phyloP scores from a whole-genome alignment of 2,888 invertebrate species.

The Catocala sponsa region DNA sequence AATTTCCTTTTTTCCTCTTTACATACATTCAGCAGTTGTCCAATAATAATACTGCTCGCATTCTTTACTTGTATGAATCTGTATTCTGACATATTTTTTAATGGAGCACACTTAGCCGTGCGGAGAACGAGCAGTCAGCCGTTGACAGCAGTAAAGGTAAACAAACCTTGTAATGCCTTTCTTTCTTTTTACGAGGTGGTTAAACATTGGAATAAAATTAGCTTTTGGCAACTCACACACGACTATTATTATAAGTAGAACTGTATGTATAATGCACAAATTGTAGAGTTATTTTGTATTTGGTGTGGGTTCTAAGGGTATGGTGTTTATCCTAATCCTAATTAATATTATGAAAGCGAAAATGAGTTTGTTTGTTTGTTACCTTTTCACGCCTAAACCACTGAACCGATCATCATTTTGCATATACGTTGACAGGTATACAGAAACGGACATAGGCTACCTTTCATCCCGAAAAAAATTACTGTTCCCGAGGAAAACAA shows the following conservation, averaged over 20 bases:
- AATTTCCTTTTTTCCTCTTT: background rate
- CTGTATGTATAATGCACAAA: conserved; percentile 9
- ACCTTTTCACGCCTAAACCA: too few species aligned
- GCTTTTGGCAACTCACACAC: conserved; percentile 34
- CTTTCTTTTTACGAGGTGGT: conserved; percentile 27
- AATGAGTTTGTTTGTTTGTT: too few species aligned
- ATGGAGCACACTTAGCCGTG: conserved; percentile 49
- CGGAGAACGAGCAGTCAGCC: conserved; percentile 59
- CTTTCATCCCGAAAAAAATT: too few species aligned
- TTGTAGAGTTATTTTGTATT: conserved; percentile 20
- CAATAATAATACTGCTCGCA: background rate
- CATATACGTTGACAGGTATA: too few species aligned
- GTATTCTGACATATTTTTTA: too few species aligned
- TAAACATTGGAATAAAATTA: conserved; percentile 21
- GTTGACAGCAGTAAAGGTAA: conserved; percentile 70
- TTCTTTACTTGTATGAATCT: background rate
- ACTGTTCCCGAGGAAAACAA: too few species aligned
- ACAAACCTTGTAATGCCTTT: conserved; percentile 39
- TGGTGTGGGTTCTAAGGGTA: conserved; percentile 7
- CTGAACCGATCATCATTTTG: too few species aligned
- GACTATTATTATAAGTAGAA: conserved; percentile 7
- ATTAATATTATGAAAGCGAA: too few species aligned
- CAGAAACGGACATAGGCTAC: too few species aligned
- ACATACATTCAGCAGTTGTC: too few species aligned
- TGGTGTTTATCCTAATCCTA: too few species aligned